Conservation (phyloP, 64 coral and sea anemone genomes). For the Porites lutea region DNA sequence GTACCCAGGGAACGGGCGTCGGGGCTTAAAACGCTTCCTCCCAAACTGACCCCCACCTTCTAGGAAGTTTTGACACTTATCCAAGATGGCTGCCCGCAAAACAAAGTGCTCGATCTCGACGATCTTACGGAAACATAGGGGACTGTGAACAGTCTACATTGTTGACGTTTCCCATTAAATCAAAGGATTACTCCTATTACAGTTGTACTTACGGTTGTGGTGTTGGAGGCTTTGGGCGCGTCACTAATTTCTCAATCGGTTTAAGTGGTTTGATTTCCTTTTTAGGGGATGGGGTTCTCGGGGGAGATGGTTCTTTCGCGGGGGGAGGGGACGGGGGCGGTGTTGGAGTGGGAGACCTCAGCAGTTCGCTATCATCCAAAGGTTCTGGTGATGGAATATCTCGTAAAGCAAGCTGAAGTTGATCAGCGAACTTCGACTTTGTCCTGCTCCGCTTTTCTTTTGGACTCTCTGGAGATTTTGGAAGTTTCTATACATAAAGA, state of each 20-base stretch:
- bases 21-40: too few species aligned
- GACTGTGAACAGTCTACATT: too few species aligned
- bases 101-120: too few species aligned
- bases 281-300: constrained; percentile 17
- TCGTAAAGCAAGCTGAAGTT: constrained; percentile 59
- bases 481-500: background rate
- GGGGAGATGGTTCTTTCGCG: constrained; percentile 40
- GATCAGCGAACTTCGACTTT: constrained; percentile 52
- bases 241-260: constrained; percentile 64
- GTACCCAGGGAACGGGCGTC: too few species aligned
- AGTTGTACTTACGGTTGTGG: constrained; percentile 71
- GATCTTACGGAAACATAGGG: too few species aligned
- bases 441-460: constrained; percentile 27
- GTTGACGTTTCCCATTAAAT: too few species aligned
- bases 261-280: constrained; percentile 51
- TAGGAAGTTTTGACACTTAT: too few species aligned
- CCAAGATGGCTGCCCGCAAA: too few species aligned
- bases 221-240: constrained; percentile 50
- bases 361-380: constrained; percentile 35
- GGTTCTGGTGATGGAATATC: constrained; percentile 67
- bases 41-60: too few species aligned
- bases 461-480: constrained; percentile 36
- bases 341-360: constrained; percentile 61
- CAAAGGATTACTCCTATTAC: too few species aligned
- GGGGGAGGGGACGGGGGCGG: constrained; percentile 57